phyloP scores from a whole-genome alignment of 2,888 invertebrate genomes.

The Ommatoiulus sabulosus region DNA sequence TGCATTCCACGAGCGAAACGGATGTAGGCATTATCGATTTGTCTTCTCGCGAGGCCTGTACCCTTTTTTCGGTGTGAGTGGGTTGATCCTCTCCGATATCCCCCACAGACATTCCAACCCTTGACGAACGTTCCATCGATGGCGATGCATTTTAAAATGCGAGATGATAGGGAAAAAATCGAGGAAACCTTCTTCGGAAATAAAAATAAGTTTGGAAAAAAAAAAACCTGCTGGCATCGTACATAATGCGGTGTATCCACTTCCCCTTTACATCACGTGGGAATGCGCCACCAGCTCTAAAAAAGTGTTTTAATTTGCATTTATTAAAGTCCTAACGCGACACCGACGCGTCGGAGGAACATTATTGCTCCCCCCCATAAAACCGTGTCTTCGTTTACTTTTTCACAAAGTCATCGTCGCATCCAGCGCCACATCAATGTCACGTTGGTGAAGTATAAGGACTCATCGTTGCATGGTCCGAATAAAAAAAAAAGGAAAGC shows the following conservation, averaged over 20 bases:
- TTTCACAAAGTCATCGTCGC: not conserved
- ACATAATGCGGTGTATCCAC: not conserved
- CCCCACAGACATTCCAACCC: slow-evolving; percentile 18
- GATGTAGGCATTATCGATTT: slow-evolving; percentile 51
- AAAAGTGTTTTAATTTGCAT: slow-evolving; percentile 22
- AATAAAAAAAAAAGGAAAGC: not conserved
- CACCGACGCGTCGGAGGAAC: not conserved
- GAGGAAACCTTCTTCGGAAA: not conserved
- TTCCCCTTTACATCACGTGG: slow-evolving; percentile 23
- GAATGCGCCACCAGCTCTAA: not conserved
- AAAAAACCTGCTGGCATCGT: not conserved
- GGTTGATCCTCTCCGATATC: slow-evolving; percentile 13
- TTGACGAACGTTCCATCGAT: not conserved
- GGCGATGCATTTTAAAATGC: slow-evolving; percentile 1
- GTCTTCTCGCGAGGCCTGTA: slow-evolving; percentile 8
- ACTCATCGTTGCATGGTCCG: not conserved
- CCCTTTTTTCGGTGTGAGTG: slow-evolving; percentile 28
- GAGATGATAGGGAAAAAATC: slow-evolving; percentile 13
- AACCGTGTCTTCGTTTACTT: not conserved
- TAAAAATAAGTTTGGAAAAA: not conserved
- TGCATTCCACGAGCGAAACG: slow-evolving; percentile 49
- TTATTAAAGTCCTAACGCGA: not conserved
- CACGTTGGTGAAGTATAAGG: not conserved
- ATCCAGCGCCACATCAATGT: not conserved
- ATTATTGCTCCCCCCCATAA: not conserved